These are phyloP conservation scores for Vulpes vulpes DNA, from an alignment of 2,113 vertebrate genomes.

Conservation along the genomic window DNA sequence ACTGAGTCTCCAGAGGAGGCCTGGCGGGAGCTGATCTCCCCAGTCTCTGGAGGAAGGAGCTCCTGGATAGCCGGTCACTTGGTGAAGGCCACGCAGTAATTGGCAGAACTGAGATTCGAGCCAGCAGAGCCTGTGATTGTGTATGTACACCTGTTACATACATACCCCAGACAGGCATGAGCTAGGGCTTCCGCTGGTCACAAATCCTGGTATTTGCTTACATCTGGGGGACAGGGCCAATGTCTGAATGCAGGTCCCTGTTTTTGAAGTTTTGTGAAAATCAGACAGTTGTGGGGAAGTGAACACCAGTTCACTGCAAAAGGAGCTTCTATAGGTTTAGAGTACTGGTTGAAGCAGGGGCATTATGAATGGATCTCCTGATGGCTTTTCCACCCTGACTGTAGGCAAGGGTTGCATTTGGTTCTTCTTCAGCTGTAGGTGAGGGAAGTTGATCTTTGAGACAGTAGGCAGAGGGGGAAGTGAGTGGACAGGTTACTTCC, in stretches of 20 bases:
- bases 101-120: neutral
- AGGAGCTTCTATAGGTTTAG: neutral
- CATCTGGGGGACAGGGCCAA: neutral
- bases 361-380: rapidly evolving
- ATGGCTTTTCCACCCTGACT: rapidly evolving
- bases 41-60: neutral
- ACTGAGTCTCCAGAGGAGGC: neutral
- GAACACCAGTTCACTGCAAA: rapidly evolving
- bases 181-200: rapidly evolving
- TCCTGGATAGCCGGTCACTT: neutral
- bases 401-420: neutral
- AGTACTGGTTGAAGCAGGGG: neutral
- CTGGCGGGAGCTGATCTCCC: neutral
- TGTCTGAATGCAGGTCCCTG: neutral
- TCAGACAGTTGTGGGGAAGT: neutral
- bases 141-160: rapidly evolving
- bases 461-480: neutral
- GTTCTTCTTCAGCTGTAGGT: neutral
- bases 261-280: neutral
- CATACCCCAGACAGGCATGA: neutral
- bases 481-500: neutral
- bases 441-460: neutral
- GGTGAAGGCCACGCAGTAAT: neutral
- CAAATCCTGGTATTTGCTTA: neutral
- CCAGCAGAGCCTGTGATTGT: neutral